Base-by-base conservation (phyloP, 2,113 vertebrate genomes). In the Boleophthalmus pectinirostris region DNA sequence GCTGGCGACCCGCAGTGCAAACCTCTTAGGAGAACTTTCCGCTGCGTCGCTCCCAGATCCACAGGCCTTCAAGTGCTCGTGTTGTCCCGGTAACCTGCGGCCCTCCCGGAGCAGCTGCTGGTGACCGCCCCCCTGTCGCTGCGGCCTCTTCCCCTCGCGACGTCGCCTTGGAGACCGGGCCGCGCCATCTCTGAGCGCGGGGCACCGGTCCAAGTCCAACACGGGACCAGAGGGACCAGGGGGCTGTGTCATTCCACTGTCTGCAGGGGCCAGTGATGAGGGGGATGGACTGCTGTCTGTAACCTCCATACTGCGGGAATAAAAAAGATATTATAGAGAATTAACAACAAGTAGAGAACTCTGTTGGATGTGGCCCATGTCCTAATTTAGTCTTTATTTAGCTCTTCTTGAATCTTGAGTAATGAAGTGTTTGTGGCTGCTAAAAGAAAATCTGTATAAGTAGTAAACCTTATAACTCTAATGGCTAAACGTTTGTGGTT, bases 11-110 rank as follows among this genome's bases (percentile, higher is more conserved):
- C 49, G 70, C 77, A 70, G 87, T 60, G 80, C 92, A 88, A 82
- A 92, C 90, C 89, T 93, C 83, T 92, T 93, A 72, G 88, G 89
- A 69, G 89, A 94, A 79, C 81, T 91, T 82, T 93, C 92, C 5
- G 87, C 83, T 58, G 88, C 71, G 65, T 91, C 92, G 23, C 85
- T 87, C 0, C 75, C 43, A 0, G 88, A 88, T 77, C 73, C 87
- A 2, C 85, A 82, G 58, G 87, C 82, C 79, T 90, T 87, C 73
- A 71, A 85, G 79, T 90, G 87, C 78, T 92, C 89, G 2, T 84
- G 90, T 90, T 93, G 91, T 75, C 92, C 92, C 18, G 91, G 91
- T 75, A 90, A 91, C 90, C 82, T 89, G 18, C 76, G 82, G n/a
- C 78, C 82, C 77, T 86, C 88, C 69, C 78, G 58, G 56, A 86